Evolutionary conservation across 2,888 invertebrate genomes (phyloP).

Genomic region (Aphrophora alni): DNA sequence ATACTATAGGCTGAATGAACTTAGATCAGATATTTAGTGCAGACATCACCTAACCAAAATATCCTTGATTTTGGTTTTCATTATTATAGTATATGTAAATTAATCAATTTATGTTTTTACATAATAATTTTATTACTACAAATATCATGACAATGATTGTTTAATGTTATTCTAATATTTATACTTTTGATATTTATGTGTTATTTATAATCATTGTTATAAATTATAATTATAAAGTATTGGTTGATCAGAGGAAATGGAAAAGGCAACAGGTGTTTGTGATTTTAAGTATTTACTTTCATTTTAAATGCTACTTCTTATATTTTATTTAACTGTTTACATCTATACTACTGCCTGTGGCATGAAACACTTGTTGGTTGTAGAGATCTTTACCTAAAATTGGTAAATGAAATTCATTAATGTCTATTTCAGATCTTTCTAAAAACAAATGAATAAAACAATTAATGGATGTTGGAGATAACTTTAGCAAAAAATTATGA

Average conservation of each 20-base stretch:
- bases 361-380: no score
- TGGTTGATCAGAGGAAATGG: neutral
- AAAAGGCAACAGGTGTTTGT: neutral
- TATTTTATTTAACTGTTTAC: no score
- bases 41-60: neutral
- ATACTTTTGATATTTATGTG: neutral
- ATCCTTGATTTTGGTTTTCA: neutral
- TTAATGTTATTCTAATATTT: neutral
- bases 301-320: no score
- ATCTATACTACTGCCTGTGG: no score
- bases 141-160: neutral
- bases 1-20: neutral
- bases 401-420: no score
- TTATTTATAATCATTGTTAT: neutral
- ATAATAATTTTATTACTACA: neutral
- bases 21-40: neutral
- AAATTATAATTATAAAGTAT: neutral
- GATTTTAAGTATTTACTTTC: no score
- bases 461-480: no score
- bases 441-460: no score
- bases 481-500: no score
- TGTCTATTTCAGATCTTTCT: no score
- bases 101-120: neutral
- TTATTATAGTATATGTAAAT: neutral
- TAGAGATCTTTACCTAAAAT: no score